Evolutionary conservation across 1,140 invertebrate species (phyloP).

Genomic region (Rhopalosiphum maidis): DNA sequence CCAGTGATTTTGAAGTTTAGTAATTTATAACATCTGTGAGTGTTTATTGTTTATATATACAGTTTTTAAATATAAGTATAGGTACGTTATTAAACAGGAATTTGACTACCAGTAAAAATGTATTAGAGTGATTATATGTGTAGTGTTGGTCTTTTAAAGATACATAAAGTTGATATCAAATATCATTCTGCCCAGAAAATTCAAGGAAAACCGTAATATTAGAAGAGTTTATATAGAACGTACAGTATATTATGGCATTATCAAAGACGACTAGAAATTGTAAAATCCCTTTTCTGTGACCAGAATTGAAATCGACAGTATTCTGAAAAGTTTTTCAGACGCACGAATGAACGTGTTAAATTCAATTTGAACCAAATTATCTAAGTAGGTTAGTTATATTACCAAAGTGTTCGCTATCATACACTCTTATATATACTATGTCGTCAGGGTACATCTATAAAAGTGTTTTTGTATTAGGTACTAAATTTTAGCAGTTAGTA

Average conservation of each 20-base stretch:
- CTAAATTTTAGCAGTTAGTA: not conserved
- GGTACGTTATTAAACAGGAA: too few relatives aligned
- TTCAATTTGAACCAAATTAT: constrained; percentile 5
- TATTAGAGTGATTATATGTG: too few relatives aligned
- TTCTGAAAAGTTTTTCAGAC: not conserved
- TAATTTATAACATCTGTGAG: too few relatives aligned
- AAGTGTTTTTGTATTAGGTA: not conserved
- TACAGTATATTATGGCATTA: not conserved
- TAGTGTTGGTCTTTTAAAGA: too few relatives aligned
- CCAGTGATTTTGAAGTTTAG: not conserved
- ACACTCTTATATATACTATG: not conserved
- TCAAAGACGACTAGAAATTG: not conserved
- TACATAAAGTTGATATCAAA: not conserved
- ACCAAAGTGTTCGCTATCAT: not conserved
- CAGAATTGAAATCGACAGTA: not conserved
- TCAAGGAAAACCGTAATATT: not conserved
- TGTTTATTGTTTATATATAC: too few relatives aligned
- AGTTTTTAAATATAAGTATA: too few relatives aligned
- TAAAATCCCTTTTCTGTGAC: not conserved
- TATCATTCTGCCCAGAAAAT: not conserved
- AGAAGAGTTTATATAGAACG: not conserved
- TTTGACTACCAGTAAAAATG: too few relatives aligned
- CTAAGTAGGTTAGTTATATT: not conserved
- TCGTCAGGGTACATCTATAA: not conserved
- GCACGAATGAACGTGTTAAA: not conserved